A percentile compares a stretch with the other conserved stretches of the same genome.
These are phyloP conservation scores for Tragulus kanchil DNA, from an alignment of 2,113 vertebrate genomes.

Conservation along the genomic window DNA sequence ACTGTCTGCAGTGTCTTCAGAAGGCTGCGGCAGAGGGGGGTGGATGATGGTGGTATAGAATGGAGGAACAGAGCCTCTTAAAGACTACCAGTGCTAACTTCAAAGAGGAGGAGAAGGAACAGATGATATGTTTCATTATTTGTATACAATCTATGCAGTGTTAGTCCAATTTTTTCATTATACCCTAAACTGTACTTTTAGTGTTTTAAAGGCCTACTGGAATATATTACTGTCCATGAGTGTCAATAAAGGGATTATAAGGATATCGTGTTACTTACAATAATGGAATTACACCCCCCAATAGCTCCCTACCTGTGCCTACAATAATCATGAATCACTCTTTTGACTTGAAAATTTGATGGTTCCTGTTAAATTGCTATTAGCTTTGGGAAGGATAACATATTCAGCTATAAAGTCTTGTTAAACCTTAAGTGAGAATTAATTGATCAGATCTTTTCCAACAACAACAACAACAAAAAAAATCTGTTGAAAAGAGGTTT, in stretches of 20 bases:
- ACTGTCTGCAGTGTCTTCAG: not conserved
- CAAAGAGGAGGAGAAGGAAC: not conserved
- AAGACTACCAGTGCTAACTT: not conserved
- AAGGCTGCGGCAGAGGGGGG: not conserved
- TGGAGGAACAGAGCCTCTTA: not conserved
- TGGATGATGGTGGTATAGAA: too few species aligned
- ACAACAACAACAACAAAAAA: not conserved
- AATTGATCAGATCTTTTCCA: slow-evolving; percentile 35
- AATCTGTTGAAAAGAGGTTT: slow-evolving; percentile 16
- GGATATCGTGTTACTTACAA: not conserved
- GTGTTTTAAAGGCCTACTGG: slow-evolving; percentile 17
- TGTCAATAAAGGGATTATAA: not conserved
- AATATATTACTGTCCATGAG: not conserved
- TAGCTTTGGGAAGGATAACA: not conserved
- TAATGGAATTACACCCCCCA: not conserved
- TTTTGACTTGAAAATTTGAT: slow-evolving; percentile 23
- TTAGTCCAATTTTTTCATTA: not conserved
- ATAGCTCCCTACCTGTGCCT: not conserved
- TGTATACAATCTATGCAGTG: slow-evolving; percentile 26
- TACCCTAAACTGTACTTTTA: not conserved
- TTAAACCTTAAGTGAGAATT: slow-evolving; percentile 54
- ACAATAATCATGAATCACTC: not conserved
- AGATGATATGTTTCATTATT: slow-evolving; percentile 26
- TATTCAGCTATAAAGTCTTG: not conserved
- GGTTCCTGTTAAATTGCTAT: not conserved